Percentiles rank a stretch among this genome's conserved stretches.
phyloP scores from a whole-genome alignment of 1,140 invertebrate genomes.

The Mercenaria mercenaria region DNA sequence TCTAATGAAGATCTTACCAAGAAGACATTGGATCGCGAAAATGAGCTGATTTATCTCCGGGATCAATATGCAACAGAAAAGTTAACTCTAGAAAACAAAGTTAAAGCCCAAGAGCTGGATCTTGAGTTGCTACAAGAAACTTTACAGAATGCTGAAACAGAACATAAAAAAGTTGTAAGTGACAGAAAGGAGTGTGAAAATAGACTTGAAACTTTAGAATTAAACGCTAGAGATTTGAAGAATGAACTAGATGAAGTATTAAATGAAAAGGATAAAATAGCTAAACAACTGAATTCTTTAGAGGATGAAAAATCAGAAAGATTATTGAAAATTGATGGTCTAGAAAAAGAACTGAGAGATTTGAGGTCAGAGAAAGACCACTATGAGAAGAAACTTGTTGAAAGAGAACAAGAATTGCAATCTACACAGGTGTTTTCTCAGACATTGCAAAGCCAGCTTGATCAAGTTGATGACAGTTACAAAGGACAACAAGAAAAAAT shows the following conservation, averaged over 20 bases:
- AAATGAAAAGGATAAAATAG: slow-evolving; percentile 3
- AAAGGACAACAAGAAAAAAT: slow-evolving; percentile 45
- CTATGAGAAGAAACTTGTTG: slow-evolving; percentile 15
- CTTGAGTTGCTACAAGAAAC: slow-evolving; percentile 19
- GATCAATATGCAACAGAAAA: neutral
- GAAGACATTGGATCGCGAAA: slow-evolving; percentile 3
- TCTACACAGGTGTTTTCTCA: slow-evolving; percentile 54
- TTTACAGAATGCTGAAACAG: neutral
- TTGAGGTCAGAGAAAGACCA: slow-evolving; percentile 2
- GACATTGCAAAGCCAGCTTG: slow-evolving; percentile 33
- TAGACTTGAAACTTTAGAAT: neutral
- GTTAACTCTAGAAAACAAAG: neutral
- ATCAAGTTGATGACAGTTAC: slow-evolving; percentile 34
- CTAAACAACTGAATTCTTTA: neutral
- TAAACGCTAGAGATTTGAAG: neutral
- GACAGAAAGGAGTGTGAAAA: neutral
- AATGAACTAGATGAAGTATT: neutral
- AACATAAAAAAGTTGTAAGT: neutral
- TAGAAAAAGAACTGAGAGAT: slow-evolving; percentile 33
- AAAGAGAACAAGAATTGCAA: slow-evolving; percentile 46
- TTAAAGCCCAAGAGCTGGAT: neutral
- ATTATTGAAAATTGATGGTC: neutral
- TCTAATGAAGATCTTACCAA: slow-evolving; percentile 38
- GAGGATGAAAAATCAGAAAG: slow-evolving; percentile 51
- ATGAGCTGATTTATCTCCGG: slow-evolving; percentile 42